Percentiles rank a stretch among this genome's conserved stretches.
phyloP scores from a whole-genome alignment of 2,797 vertebrate genomes.

The Simalia tracyae region DNA sequence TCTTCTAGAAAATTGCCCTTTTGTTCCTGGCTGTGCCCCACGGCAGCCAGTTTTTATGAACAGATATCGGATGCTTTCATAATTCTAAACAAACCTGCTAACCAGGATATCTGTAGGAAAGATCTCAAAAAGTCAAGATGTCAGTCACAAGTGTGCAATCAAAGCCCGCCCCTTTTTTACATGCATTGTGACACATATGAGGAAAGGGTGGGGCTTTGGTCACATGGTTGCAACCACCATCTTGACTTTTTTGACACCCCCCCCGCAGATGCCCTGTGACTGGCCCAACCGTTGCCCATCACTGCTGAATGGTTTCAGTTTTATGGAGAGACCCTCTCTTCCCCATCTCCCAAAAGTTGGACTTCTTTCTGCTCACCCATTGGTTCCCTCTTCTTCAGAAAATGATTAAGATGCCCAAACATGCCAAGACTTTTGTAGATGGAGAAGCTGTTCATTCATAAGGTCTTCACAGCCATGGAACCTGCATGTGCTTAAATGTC shows the following conservation, averaged over 20 bases:
- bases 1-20: neutral
- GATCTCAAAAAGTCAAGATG: neutral
- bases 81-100: neutral
- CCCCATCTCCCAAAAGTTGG: neutral
- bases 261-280: neutral
- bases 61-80: neutral
- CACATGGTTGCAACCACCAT: neutral
- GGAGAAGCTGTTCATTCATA: neutral
- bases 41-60: too few relatives aligned
- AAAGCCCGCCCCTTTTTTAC: neutral
- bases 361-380: neutral
- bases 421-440: neutral
- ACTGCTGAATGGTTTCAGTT: neutral
- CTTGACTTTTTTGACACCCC: neutral
- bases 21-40: neutral
- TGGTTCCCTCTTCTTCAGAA: neutral
- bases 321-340: neutral
- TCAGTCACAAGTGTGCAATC: neutral
- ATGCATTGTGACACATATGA: neutral
- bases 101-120: neutral
- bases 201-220: neutral
- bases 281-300: neutral
- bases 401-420: neutral
- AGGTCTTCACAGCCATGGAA: neutral
- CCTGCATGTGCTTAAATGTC: neutral